phyloP scores from a whole-genome alignment of 53 echinoderm and acorn worm species.

The Holothuria leucospilota region DNA sequence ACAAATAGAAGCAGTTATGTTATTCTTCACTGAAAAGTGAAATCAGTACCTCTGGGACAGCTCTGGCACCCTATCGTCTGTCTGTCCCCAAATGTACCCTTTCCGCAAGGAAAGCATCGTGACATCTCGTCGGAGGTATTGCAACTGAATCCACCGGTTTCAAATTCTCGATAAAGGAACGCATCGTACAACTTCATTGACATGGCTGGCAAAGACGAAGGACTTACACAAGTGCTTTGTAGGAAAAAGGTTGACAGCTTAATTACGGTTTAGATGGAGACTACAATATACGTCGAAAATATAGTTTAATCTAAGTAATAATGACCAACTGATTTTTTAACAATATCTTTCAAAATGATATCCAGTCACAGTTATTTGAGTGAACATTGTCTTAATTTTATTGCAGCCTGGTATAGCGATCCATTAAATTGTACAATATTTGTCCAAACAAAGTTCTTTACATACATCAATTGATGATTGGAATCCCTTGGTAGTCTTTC shows the following conservation, averaged over 20 bases:
- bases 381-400: not conserved
- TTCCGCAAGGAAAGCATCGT: not conserved
- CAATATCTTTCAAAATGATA: too few relatives aligned
- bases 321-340: too few relatives aligned
- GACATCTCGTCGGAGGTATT: not conserved
- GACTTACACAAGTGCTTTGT: not conserved
- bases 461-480: not conserved
- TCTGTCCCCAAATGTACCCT: not conserved
- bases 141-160: not conserved
- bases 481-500: not conserved
- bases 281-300: not conserved
- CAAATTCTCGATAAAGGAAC: not conserved
- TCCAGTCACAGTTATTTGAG: too few relatives aligned
- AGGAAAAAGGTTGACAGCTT: not conserved
- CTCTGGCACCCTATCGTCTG: not conserved
- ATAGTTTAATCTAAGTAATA: too few relatives aligned
- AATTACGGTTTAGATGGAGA: not conserved
- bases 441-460: not conserved
- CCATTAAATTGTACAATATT: not conserved
- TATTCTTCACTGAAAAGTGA: not conserved
- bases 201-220: conserved; percentile 1
- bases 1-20: too few relatives aligned
- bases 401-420: not conserved
- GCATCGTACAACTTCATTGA: not conserved
- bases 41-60: not conserved